Evolutionary conservation across 2,797 vertebrate genomes (phyloP).

Genomic region (Tragopan temminckii): DNA sequence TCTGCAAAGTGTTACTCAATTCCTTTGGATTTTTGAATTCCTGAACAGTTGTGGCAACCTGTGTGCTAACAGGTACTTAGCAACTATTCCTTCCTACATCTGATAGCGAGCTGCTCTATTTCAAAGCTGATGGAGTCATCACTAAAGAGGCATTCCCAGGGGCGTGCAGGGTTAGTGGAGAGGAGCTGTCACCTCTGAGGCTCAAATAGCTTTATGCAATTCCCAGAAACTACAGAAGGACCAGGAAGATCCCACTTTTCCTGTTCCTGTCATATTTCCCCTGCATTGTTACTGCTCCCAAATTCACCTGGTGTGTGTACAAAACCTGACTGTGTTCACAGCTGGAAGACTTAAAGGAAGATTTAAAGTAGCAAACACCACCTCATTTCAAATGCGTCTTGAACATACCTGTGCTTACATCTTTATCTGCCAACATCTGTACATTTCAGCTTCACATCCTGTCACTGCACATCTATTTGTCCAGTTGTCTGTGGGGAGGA

Average conservation of each 20-base stretch:
- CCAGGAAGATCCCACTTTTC: neutral
- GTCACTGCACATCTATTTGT: neutral
- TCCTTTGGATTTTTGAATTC: neutral
- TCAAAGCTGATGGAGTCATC: neutral
- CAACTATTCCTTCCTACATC: constrained; percentile 26
- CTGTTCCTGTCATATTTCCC: neutral
- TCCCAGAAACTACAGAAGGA: neutral
- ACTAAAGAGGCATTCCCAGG: neutral
- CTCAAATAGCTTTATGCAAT: neutral
- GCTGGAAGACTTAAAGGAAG: neutral
- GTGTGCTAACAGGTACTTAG: neutral
- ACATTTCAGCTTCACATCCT: neutral
- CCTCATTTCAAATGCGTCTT: neutral
- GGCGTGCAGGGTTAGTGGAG: neutral
- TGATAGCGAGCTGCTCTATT: neutral
- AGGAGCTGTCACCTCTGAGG: neutral
- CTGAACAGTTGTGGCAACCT: neutral
- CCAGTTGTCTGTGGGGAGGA: neutral
- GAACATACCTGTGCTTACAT: neutral
- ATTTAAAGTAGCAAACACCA: neutral
- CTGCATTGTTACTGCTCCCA: neutral
- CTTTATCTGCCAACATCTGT: neutral
- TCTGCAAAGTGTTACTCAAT: constrained; percentile 28
- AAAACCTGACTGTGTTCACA: neutral
- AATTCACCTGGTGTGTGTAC: neutral